Conservation (phyloP, 2,888 invertebrate species). For the Drosophila mulleri region DNA sequence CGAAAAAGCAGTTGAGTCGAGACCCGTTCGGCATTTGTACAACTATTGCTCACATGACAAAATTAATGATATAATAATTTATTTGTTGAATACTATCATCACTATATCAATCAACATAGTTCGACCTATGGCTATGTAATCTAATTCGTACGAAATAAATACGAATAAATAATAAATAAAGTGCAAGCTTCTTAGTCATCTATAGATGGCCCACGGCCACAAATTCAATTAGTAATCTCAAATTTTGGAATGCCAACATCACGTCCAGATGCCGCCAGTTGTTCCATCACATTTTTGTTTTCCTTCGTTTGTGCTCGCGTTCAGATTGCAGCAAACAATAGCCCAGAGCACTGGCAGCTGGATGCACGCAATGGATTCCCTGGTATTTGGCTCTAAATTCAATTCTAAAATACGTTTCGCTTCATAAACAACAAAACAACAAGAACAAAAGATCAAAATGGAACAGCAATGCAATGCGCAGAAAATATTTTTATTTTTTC, state of each 20-base stretch:
- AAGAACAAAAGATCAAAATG: background rate
- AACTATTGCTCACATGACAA: no score
- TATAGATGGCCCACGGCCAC: background rate
- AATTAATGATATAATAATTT: no score
- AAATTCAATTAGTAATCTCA: constrained; percentile 8
- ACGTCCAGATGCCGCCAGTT: background rate
- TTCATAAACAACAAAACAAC: constrained; percentile 17
- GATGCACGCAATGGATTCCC: background rate
- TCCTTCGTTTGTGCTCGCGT: background rate
- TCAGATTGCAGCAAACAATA: constrained; percentile 2
- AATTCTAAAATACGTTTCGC: constrained; percentile 11
- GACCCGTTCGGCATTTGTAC: no score
- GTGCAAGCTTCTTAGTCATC: background rate
- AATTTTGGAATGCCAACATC: constrained; percentile 6
- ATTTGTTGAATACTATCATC: no score
- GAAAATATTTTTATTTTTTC: constrained; percentile 14
- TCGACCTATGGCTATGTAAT: no score
- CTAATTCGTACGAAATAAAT: no score
- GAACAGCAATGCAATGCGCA: constrained; percentile 1
- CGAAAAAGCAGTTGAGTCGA: no score
- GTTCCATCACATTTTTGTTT: background rate
- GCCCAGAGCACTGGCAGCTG: background rate
- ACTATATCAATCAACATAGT: no score
- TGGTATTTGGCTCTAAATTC: constrained; percentile 13
- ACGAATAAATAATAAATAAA: background rate